These are phyloP conservation scores for Dysmachus trigonus DNA, from an alignment of 2,888 invertebrate species.

Conservation along the genomic window DNA sequence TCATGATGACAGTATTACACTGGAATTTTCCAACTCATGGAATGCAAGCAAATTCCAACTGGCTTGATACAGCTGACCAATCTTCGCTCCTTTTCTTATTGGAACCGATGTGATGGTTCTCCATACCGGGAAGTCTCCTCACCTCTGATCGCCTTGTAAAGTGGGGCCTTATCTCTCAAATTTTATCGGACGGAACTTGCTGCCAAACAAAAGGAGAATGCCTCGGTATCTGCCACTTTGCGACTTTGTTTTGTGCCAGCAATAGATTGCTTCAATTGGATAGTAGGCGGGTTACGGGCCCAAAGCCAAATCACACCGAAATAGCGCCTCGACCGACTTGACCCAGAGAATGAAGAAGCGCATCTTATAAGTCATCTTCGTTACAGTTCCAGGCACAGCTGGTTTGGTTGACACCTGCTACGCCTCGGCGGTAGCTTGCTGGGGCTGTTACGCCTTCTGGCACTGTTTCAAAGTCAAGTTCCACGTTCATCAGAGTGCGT, in stretches of 20 bases:
- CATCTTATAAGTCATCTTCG: neutral
- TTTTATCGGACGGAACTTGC: neutral
- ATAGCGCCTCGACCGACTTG: neutral
- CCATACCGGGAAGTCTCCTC: neutral
- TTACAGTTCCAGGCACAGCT: constrained; percentile 2
- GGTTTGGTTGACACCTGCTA: neutral
- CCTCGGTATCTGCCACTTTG: neutral
- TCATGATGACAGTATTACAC: neutral
- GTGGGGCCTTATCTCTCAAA: neutral
- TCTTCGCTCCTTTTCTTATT: neutral
- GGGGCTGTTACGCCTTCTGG: neutral
- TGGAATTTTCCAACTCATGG: neutral
- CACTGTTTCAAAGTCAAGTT: constrained; percentile 21
- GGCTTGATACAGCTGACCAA: neutral
- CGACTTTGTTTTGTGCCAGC: neutral
- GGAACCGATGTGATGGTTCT: neutral
- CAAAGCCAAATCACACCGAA: neutral
- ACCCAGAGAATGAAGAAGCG: neutral
- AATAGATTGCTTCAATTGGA: neutral
- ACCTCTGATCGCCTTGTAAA: neutral
- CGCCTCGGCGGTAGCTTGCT: neutral
- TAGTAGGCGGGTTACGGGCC: neutral
- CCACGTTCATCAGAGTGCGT: neutral
- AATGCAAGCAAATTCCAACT: neutral
- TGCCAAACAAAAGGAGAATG: neutral